Conservation (phyloP, 2,888 invertebrate species). For the Myopa tessellatipennis region DNA sequence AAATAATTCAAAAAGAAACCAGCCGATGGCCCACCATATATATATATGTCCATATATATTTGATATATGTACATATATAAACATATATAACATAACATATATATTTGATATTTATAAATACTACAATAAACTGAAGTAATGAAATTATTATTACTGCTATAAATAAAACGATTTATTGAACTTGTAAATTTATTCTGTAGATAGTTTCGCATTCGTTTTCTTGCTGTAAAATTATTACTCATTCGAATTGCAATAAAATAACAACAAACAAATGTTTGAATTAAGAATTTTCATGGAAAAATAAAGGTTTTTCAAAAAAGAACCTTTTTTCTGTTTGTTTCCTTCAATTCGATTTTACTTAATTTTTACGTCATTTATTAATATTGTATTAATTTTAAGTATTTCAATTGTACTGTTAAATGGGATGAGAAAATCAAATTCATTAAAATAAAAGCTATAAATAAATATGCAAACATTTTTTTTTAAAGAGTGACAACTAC, state of each 20-base stretch:
- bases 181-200: conserved; percentile 5
- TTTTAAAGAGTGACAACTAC: neutral
- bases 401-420: neutral
- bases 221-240: too few relatives aligned
- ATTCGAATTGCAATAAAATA: too few relatives aligned
- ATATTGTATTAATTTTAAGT: neutral
- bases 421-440: neutral
- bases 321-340: too few relatives aligned
- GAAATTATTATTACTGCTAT: neutral
- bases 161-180: neutral
- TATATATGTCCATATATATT: neutral
- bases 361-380: neutral
- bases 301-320: too few relatives aligned
- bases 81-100: neutral
- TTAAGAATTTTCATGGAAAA: neutral
- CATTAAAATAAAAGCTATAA: neutral
- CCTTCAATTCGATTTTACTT: neutral
- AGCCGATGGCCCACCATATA: too few relatives aligned
- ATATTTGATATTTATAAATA: neutral
- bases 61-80: neutral
- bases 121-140: neutral
- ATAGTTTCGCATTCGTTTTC: neutral
- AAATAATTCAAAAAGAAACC: too few relatives aligned
- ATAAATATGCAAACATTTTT: conserved; percentile 6
- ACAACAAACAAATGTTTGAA: too few relatives aligned